Evolutionary conservation across 2,888 invertebrate genomes (phyloP), one percentile per base, ranked within the genome.

Genomic region (Tricholauxania praeusta): DNA sequence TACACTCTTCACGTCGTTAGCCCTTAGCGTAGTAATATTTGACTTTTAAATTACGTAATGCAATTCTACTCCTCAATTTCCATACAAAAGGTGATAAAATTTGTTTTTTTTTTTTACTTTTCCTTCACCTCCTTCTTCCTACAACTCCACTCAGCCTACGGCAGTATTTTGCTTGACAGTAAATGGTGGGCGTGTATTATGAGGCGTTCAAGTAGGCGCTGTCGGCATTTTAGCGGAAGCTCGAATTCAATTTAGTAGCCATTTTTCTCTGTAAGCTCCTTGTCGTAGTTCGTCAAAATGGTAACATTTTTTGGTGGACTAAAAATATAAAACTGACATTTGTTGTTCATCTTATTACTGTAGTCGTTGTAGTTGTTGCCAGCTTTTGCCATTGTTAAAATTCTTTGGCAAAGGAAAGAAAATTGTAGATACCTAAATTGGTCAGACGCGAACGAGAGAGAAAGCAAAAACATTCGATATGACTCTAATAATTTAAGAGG

Each of bases 31-130:
- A 57, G 28, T 28, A 19, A 57, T 28, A 28, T 57, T 57, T 57
- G 57, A 57, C 57, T 57, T 57, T 57, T 57, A 28, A 57, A 57
- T 57, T 57, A 28, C 28, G 22, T 57, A 57, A 28, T 8, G 19
- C 28, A 17, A 22, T 57, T 57, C 22, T 55, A 14, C 22, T 55
- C 22, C 57, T 19, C 22, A 57, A 39, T 39, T 57, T 57, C 28
- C 22, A 57, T 57, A 57, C 57, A 57, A 57, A 57, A 57, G 57
- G 57, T 57, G 57, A 22, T 14, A 57, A 57, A 12, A 12, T 57
- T 22, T 10, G 6, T 57, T 22, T 19, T 57, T 57, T 57, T 57
- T 12, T n/a, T 28, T 57, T 3, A 19, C 2, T 22, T 28, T 22
- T 57, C 28, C 2, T 55, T 15, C 39, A 10, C 39, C 39, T 1